Evolutionary conservation across 2,888 invertebrate species (phyloP), one percentile per base, ranked within the genome.

Genomic region (Caradrina kadenii): DNA sequence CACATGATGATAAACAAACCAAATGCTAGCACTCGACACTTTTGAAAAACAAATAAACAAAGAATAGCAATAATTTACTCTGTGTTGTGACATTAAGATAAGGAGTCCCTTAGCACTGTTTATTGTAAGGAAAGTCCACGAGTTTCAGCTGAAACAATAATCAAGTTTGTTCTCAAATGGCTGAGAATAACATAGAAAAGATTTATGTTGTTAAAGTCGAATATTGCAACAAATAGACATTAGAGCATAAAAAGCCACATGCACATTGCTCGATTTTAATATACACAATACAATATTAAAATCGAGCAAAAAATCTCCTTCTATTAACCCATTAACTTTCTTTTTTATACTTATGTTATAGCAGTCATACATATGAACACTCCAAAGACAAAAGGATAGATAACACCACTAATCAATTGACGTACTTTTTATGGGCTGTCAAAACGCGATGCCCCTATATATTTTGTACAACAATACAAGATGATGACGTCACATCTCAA

Each of bases 31-130:
- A 50, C 22, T 62, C 64, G 21, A 75, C 59, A 69, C 48, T 61
- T 65, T 8, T 64, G 48, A 69, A 74, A 72, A 65, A 73, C 54
- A 65, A 81, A 81, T 76, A 81, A 84, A 76, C 76, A 81, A 73
- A 73, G 65, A 73, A 75, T 56, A 26, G 67, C 68, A 76, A 80
- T 81, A 86, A 80, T 74, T 85, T 72, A 79, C 79, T 71, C 62
- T 67, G 68, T 76, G 66, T 79, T 79, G 74, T 69, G 76, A 77
- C 74, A 60, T 63, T 49, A 49, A 59, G 87, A 85, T 87, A 86
- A 84, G 83, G 68, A 82, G 81, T 76, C 63, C 77, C 50, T 61
- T 59, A 42, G 48, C 26, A 56, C 39, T 76, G 56, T 69, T 76
- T 63, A 80, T 39, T 56, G 52, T 76, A 59, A 55, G 53, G 31